Conservation (phyloP, 2,113 vertebrate species). For the Rhea pennata region DNA sequence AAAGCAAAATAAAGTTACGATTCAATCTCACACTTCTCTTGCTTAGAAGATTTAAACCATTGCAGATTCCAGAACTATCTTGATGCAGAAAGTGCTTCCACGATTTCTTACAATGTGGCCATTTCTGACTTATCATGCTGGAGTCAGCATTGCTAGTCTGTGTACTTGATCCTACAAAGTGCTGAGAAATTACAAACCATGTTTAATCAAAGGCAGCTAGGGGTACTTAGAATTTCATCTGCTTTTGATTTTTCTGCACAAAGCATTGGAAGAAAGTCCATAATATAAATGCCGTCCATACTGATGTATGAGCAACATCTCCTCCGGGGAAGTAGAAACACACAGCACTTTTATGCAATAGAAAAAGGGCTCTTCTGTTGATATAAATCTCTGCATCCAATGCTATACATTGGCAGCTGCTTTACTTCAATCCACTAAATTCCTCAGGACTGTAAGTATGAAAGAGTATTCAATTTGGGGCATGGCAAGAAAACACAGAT, state of each 20-base stretch:
- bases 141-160: background rate
- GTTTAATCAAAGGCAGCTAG: background rate
- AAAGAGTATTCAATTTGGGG: background rate
- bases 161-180: background rate
- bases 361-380: background rate
- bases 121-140: background rate
- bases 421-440: background rate
- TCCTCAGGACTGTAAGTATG: background rate
- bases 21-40: background rate
- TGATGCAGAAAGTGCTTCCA: background rate
- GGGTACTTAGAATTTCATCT: background rate
- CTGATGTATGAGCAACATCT: background rate
- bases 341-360: background rate
- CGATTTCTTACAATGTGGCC: background rate
- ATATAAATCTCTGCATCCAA: background rate
- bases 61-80: background rate
- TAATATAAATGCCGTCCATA: background rate
- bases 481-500: background rate
- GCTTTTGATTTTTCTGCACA: background rate
- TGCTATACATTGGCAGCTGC: background rate
- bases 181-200: background rate
- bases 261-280: background rate
- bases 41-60: background rate
- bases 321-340: background rate
- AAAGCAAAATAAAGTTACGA: background rate